phyloP scores from a whole-genome alignment of 2,797 vertebrate species.

The Neosalanx taihuensis region DNA sequence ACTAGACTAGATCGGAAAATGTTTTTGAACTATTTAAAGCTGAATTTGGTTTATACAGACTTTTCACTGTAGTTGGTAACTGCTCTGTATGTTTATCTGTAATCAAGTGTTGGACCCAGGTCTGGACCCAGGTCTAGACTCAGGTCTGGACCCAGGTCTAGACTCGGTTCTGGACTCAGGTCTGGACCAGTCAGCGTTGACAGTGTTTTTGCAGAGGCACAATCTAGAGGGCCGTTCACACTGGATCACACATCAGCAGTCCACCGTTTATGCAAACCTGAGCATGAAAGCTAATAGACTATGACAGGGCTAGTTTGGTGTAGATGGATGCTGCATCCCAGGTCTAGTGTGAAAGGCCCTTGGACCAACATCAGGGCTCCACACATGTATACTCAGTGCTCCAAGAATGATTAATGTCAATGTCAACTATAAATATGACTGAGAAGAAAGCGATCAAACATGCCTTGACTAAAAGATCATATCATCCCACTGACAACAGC shows the following conservation, averaged over 20 bases:
- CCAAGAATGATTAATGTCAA: neutral
- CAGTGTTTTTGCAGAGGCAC: neutral
- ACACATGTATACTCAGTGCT: conserved; percentile 1
- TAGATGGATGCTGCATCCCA: too few relatives aligned
- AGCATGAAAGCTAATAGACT: too few relatives aligned
- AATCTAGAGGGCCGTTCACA: neutral
- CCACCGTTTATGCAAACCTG: too few relatives aligned
- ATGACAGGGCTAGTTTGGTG: too few relatives aligned
- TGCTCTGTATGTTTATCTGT: neutral
- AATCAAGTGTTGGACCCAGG: neutral
- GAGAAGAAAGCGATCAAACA: neutral
- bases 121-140: too few relatives aligned
- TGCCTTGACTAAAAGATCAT: conserved; percentile 1
- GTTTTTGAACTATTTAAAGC: neutral
- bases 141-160: too few relatives aligned
- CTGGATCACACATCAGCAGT: too few relatives aligned
- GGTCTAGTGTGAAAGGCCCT: too few relatives aligned
- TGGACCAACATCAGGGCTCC: neutral
- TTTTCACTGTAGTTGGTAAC: neutral
- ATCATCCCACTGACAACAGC: neutral
- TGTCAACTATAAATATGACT: neutral
- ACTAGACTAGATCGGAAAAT: neutral
- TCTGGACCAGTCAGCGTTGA: neutral
- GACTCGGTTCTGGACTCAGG: too few relatives aligned
- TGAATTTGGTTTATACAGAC: neutral